Base-by-base conservation (phyloP, 2,888 invertebrate species). In the Trimorus sp. region DNA sequence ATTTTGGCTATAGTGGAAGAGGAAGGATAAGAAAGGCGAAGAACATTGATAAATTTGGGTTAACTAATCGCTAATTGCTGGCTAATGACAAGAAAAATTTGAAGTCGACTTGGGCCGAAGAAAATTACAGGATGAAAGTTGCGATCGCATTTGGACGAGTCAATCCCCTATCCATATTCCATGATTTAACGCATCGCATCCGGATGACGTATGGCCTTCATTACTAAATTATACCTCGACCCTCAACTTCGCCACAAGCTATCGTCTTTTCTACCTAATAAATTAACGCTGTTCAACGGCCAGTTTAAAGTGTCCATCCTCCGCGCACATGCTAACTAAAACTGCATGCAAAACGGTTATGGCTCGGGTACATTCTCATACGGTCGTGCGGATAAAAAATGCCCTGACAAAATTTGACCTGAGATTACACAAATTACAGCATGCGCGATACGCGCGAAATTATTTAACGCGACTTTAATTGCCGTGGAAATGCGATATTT, bases 61-160 rank as follows among this genome's bases (percentile, higher is more conserved):
- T 26, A 26, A 26, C 26, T 26, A 26, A 26, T 26, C 26, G 26
- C 26, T 26, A 26, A 26, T 26, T 26, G 26, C 26, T 26, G 26
- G 26, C 26, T 26, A 26, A 26, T 26, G 26, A 26, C 26, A 26
- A 26, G 26, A 26, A 26, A 26, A 26, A 26, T 26, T 26, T 26
- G 26, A 26, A 26, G 26, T 26, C 26, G 26, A 26, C 26, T 26
- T 26, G 45, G n/a, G 51, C 14, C 14, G 51, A 51, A 86, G 79
- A 85, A 86, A 89, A 90, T 89, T 89, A 89, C 87, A 86, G 85
- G 86, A 88, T 88, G 89, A 87, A 86, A 87, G 86, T 86, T 85
- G 38, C 16, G 89, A 89, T 88, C 89, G 85, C 89, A 90, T 89
- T 89, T 89, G 89, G 89, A 85, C 83, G 84, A 86, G 87, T 84